phyloP scores from a whole-genome alignment of 2,113 vertebrate species.

The Elephas maximus region DNA sequence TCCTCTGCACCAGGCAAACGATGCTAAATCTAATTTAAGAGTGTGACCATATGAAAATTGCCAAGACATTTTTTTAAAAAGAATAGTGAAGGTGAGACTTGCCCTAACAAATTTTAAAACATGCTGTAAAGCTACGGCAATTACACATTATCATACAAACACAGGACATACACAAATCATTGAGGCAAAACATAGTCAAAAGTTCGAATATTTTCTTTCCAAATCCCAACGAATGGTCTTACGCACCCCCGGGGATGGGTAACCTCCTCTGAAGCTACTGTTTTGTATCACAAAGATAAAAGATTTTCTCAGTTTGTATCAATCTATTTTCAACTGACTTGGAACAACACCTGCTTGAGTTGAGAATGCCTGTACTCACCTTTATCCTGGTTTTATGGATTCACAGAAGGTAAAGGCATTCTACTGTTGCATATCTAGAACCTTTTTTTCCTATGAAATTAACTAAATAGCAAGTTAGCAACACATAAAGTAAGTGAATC shows the following conservation, averaged over 20 bases:
- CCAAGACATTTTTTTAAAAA: background rate
- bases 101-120: background rate
- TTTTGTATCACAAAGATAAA: background rate
- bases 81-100: background rate
- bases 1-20: background rate
- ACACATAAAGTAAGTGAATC: background rate
- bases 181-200: background rate
- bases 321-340: background rate
- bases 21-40: background rate
- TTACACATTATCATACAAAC: background rate
- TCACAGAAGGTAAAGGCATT: background rate
- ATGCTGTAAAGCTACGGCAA: background rate
- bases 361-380: background rate
- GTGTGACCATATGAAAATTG: background rate
- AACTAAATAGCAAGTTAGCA: background rate
- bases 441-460: background rate
- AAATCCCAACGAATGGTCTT: background rate
- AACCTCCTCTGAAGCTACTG: background rate
- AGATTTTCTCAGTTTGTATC: background rate
- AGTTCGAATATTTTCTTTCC: background rate
- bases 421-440: background rate
- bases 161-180: background rate
- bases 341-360: background rate
- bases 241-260: background rate
- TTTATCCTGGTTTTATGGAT: background rate